Evolutionary conservation across 2,113 vertebrate genomes (phyloP), one percentile per base, ranked within the genome.

Genomic region (Axis porcinus): DNA sequence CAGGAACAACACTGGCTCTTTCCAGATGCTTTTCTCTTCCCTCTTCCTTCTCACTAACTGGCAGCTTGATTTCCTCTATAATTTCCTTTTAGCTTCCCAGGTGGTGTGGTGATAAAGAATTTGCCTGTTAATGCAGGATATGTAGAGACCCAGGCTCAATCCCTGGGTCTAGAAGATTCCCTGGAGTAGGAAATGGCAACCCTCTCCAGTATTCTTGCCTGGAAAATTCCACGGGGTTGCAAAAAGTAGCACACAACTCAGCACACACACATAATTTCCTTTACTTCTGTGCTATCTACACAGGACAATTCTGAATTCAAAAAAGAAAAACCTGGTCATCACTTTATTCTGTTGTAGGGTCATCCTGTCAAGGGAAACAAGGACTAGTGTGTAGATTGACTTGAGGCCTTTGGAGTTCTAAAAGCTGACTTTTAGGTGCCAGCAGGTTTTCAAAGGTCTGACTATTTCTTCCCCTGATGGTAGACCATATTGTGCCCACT

Each of bases 401-500:
- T 52, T 28, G 43, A 52, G 50, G 45, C 50, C 45, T 86, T 43
- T 47, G 76, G 89, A 86, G 9, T 58, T 70, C 62, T 50, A 28
- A 74, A 60, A 62, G 40, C 86, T 89, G 27, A 52, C 25, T 88
- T 52, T 89, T 57, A 40, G 6, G 57, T 88, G 86, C 33, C 85
- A 85, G 52, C 25, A 90, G 67, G 52, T 67, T 95, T 97, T 76
- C 47, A 81, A 92, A 94, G 50, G 58, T 85, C 82, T 86, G 54
- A 81, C 28, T 47, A 30, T 90, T 92, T 87, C 47, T 96, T 81
- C 83, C 83, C 62, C 86, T 62, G 30, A 67, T 79, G 89, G 86
- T 28, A 45, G 67, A 89, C 33, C 74, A 81, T 94, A 43, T 23
- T 87, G 36, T 86, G 28, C 54, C 27, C 57, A 62, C 52, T 88